These are phyloP conservation scores for Cantharis nigra DNA, from an alignment of 2,888 invertebrate species.

Conservation along the genomic window DNA sequence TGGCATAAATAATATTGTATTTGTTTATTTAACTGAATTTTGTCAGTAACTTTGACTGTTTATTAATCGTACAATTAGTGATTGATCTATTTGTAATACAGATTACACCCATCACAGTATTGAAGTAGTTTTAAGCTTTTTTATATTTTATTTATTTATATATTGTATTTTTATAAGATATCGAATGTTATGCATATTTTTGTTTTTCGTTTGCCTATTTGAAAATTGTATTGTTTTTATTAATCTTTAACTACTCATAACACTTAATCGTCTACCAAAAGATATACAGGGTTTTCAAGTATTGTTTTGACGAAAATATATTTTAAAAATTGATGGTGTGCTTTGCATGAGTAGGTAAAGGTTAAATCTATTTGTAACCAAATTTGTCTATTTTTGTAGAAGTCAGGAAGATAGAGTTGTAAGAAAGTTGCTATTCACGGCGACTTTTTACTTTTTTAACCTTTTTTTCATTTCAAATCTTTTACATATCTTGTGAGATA, in stretches of 20 bases:
- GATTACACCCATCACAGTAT: conserved; percentile 39
- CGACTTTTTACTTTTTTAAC: background rate
- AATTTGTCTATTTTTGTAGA: background rate
- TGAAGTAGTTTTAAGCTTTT: conserved; percentile 34
- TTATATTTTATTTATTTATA: conserved; percentile 30
- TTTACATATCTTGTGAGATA: conserved; percentile 14
- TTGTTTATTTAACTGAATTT: conserved; percentile 8
- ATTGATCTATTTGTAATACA: conserved; percentile 27
- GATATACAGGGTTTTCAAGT: background rate
- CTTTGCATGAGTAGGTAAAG: background rate
- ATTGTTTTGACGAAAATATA: background rate
- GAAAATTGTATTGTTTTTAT: conserved; percentile 3
- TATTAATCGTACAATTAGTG: conserved; percentile 22
- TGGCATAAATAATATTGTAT: conserved; percentile 1
- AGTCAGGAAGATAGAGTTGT: conserved; percentile 4
- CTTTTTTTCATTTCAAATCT: background rate
- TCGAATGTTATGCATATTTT: conserved; percentile 8
- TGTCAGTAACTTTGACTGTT: conserved; percentile 22
- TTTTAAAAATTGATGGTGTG: background rate
- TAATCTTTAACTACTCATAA: background rate
- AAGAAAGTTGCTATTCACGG: background rate
- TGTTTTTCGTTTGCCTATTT: conserved; percentile 7
- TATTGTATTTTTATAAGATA: conserved; percentile 23
- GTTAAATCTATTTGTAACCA: background rate
- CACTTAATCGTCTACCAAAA: background rate